Evolutionary conservation across 2,113 vertebrate genomes (phyloP).

Genomic region (Nycticorax nycticorax): DNA sequence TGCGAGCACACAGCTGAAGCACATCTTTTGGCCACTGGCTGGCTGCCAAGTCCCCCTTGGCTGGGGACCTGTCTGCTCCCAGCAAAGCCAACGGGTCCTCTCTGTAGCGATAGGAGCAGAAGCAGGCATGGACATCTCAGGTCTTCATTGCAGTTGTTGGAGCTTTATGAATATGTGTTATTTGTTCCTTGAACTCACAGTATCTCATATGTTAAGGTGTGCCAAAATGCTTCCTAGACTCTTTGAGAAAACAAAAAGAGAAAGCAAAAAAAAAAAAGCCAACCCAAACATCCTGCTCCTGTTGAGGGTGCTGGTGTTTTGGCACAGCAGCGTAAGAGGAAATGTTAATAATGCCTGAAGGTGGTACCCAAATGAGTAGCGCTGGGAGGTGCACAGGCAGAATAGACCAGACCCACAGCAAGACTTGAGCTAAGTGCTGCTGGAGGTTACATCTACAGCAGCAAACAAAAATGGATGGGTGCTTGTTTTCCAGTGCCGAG

Average conservation of each 20-base stretch:
- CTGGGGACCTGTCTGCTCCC: not conserved
- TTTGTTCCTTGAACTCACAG: not conserved
- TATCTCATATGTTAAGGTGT: not conserved
- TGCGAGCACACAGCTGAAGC: not conserved
- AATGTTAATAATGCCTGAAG: not conserved
- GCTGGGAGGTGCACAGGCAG: not conserved
- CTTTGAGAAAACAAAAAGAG: not conserved
- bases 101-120: accelerated
- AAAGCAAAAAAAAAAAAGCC: not conserved
- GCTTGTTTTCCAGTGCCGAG: not conserved
- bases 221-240: not conserved
- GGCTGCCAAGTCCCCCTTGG: not conserved
- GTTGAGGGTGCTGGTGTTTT: not conserved
- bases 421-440: not conserved
- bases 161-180: not conserved
- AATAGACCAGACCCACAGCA: not conserved
- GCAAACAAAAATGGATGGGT: not conserved
- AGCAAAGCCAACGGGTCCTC: not conserved
- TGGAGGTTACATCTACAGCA: not conserved
- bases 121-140: not conserved
- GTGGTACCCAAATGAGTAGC: not conserved
- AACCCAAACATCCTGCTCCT: accelerated
- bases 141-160: not conserved
- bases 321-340: not conserved
- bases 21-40: not conserved